Evolutionary conservation across 2,888 invertebrate genomes (phyloP), one percentile per base, ranked within the genome.

Genomic region (Hypercompe scribonia): DNA sequence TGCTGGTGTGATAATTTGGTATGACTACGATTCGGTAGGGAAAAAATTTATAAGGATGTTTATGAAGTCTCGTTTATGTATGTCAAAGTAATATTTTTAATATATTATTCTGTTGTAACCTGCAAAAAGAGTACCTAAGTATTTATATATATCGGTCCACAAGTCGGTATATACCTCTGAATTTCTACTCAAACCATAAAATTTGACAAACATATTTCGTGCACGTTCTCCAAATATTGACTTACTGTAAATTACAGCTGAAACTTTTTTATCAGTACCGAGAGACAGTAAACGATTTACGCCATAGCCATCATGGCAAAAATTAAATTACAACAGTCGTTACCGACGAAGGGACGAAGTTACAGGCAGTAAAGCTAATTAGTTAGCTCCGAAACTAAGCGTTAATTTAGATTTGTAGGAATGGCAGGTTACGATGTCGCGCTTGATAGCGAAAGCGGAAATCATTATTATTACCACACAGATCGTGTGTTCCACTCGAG

Each of bases 341-440:
- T 89, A 88, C 88, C 72, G 72, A 74, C 78, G 78, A 79, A 80
- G 87, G 86, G 85, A 82, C 84, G 80, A 81, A 89, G 87, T 91
- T 87, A 91, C 88, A 83, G 88, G 87, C 89, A 91, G 90, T 90
- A 90, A 90, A 92, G 86, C 89, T 92, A 92, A 93, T 93, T 93
- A 93, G 90, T 87, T 88, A 90, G 90, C 89, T 87, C 86, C 87
- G 88, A 89, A 92, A 92, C 92, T 92, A 90, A 90, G 91, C 91
- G 91, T 90, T 93, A 92, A 93, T 92, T 92, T 90, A 84, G 86
- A 88, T 88, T 83, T 84, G 84, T 24, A 61, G 69, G 61, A 69
- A 69, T 61, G 81, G 78, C 79, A 33, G 63, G 80, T 78, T 82
- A 82, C 84, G 83, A 82, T 86, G 84, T 87, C 82, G 81, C 77